Evolutionary conservation across 53 echinoderm and acorn worm species (phyloP).

Genomic region (Luidia sarsii): DNA sequence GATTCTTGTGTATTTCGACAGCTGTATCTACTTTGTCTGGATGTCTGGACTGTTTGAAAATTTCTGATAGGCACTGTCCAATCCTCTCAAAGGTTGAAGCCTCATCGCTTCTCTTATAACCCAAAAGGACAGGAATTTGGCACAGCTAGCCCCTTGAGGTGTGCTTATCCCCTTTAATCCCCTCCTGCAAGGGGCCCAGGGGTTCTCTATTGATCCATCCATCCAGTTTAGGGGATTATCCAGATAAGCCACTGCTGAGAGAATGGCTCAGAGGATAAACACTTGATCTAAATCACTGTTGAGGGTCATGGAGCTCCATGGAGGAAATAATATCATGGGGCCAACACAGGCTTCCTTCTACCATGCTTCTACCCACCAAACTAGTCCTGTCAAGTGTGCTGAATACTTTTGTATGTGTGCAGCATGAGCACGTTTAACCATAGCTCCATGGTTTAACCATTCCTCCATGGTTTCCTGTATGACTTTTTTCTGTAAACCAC

Average conservation of each 20-base stretch:
- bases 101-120: not conserved
- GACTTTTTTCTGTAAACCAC: too few species aligned
- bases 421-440: not conserved
- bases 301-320: not conserved
- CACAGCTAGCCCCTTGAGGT: not conserved
- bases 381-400: too few species aligned
- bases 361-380: too few species aligned
- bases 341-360: too few species aligned
- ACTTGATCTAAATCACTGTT: slow-evolving; percentile 26
- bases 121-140: slow-evolving; percentile 2
- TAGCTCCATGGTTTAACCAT: too few species aligned
- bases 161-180: slow-evolving; percentile 2
- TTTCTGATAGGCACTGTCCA: too few species aligned
- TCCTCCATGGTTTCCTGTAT: too few species aligned
- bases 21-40: too few species aligned
- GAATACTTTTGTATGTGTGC: not conserved
- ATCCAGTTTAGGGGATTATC: slow-evolving; percentile 23
- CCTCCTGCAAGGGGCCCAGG: not conserved
- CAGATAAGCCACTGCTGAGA: slow-evolving; percentile 25
- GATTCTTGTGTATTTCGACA: too few species aligned
- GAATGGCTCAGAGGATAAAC: slow-evolving; percentile 44
- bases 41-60: too few species aligned
- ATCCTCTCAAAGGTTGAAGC: slow-evolving; percentile 1
- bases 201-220: not conserved
- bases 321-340: too few species aligned